A percentile compares a stretch with the other conserved stretches of the same genome.
Evolutionary conservation across 2,888 invertebrate species (phyloP).

Genomic region (Agriopis leucophaearia): DNA sequence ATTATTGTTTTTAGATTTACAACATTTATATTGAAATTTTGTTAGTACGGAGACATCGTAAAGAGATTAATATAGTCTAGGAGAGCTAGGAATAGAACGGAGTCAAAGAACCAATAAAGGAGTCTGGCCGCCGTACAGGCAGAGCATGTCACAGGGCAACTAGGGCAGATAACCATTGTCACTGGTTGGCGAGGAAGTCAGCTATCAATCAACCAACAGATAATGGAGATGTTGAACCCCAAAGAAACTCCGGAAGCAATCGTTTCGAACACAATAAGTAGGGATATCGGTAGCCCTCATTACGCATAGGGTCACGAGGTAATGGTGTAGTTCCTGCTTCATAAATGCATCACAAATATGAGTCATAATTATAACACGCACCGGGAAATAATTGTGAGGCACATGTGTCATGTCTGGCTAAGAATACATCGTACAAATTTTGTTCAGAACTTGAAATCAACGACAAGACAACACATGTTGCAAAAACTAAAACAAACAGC

Average conservation of each 20-base stretch:
- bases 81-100: slow-evolving; percentile 52
- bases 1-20: slow-evolving; percentile 36
- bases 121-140: slow-evolving; percentile 28
- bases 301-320: slow-evolving; percentile 36
- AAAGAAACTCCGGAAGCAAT: slow-evolving; percentile 70
- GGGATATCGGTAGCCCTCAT: slow-evolving; percentile 43
- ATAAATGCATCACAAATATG: slow-evolving; percentile 18
- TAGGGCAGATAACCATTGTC: slow-evolving; percentile 68
- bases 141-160: slow-evolving; percentile 54
- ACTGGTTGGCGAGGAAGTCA: slow-evolving; percentile 69
- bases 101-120: slow-evolving; percentile 60
- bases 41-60: slow-evolving; percentile 13
- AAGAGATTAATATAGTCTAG: slow-evolving; percentile 29
- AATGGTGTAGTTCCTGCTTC: slow-evolving; percentile 40
- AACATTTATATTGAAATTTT: slow-evolving; percentile 16
- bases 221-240: slow-evolving; percentile 78
- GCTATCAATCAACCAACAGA: slow-evolving; percentile 79
- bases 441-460: neutral
- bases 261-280: slow-evolving; percentile 53
- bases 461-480: neutral
- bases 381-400: neutral
- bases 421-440: neutral
- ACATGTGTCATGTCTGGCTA: neutral
- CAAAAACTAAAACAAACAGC: neutral
- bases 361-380: slow-evolving; percentile 15